Evolutionary conservation across 2,797 vertebrate genomes (phyloP).

Genomic region (Lacerta agilis): DNA sequence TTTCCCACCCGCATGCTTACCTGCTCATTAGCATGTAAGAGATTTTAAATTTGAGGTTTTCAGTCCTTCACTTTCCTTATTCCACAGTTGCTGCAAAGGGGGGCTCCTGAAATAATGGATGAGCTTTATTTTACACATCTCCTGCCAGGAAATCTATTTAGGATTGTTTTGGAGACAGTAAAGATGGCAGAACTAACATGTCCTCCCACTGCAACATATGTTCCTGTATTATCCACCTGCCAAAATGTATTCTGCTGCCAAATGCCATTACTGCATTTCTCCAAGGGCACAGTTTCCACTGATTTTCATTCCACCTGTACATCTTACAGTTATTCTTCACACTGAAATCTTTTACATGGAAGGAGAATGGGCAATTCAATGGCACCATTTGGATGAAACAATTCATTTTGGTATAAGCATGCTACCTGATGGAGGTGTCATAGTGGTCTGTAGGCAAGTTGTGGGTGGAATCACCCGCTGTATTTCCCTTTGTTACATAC

Average conservation of each 20-base stretch:
- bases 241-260: slow-evolving; percentile 54
- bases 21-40: not conserved
- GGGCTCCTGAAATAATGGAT: not conserved
- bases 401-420: not conserved
- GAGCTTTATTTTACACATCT: not conserved
- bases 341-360: slow-evolving; percentile 13
- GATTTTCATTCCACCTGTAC: not conserved
- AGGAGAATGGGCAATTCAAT: slow-evolving; percentile 2
- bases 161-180: slow-evolving; percentile 35
- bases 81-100: not conserved
- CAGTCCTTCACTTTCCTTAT: slow-evolving; percentile 17
- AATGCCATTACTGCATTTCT: not conserved
- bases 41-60: not conserved
- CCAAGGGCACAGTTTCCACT: slow-evolving; percentile 2
- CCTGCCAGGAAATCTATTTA: slow-evolving; percentile 45
- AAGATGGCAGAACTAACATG: slow-evolving; percentile 42
- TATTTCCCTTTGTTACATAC: not conserved
- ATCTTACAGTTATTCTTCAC: slow-evolving; percentile 8
- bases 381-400: not conserved
- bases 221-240: slow-evolving; percentile 31
- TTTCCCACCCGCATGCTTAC: not conserved
- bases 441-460: not conserved
- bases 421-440: not conserved
- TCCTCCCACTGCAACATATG: slow-evolving; percentile 41
- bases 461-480: not conserved